Conservation (phyloP, 2,797 vertebrate species). For the Percopsis omiscomaycus region DNA sequence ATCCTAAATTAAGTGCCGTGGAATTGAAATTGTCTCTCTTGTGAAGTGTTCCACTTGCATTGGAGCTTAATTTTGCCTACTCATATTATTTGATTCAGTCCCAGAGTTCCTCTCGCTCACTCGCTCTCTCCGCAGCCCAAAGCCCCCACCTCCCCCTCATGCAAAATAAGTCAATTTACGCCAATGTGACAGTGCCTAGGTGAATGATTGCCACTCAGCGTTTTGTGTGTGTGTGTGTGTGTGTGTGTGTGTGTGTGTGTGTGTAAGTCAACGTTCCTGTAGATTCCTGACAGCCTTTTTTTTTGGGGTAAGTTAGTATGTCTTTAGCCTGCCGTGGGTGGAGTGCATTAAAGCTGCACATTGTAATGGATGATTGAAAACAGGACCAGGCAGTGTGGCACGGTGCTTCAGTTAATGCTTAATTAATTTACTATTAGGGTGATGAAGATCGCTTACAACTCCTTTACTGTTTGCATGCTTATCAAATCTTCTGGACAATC, state of each 20-base stretch:
- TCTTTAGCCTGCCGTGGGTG: constrained; percentile 33
- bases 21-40: constrained; percentile 78
- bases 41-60: constrained; percentile 80
- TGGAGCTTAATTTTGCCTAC: constrained; percentile 79
- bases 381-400: background rate
- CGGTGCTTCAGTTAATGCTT: constrained; percentile 6
- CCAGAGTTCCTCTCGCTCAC: constrained; percentile 55
- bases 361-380: constrained; percentile 37
- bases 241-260: constrained; percentile 40
- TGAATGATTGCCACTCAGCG: constrained; percentile 73
- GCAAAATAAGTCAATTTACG: constrained; percentile 74
- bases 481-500: too few species aligned
- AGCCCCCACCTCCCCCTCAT: constrained; percentile 65
- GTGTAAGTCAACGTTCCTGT: constrained; percentile 31
- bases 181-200: constrained; percentile 70
- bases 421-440: background rate
- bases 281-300: constrained; percentile 36
- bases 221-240: constrained; percentile 59
- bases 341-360: constrained; percentile 17
- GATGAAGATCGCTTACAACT: too few species aligned
- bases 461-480: too few species aligned
- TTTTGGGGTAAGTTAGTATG: constrained; percentile 31
- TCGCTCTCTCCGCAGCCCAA: constrained; percentile 56
- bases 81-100: constrained; percentile 77
- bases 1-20: constrained; percentile 77